Evolutionary conservation across 2,797 vertebrate genomes (phyloP).

Genomic region (Onychomys torridus): DNA sequence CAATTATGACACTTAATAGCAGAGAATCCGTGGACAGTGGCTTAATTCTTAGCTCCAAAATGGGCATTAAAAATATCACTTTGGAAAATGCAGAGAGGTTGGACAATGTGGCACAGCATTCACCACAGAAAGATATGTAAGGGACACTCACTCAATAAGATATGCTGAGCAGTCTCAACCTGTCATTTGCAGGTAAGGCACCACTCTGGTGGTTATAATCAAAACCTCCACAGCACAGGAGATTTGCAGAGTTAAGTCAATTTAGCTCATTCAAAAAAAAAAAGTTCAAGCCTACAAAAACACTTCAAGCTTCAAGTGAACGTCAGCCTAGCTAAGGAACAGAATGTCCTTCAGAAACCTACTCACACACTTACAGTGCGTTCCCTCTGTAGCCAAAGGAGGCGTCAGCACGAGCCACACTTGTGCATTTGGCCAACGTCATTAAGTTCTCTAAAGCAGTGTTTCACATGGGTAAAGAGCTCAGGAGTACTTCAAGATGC

Average conservation of each 20-base stretch:
- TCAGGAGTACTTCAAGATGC: constrained; percentile 60
- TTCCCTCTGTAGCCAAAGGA: not conserved
- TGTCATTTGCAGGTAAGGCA: not conserved
- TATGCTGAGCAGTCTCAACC: not conserved
- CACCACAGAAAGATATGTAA: not conserved
- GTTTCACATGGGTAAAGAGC: constrained; percentile 50
- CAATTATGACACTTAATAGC: not conserved
- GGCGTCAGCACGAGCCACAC: not conserved
- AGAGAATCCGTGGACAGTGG: not conserved
- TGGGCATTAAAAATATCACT: not conserved
- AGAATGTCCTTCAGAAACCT: constrained; percentile 58
- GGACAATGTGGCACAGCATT: not conserved
- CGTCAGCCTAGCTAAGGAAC: constrained; percentile 19
- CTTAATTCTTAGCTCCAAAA: not conserved
- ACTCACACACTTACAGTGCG: not conserved
- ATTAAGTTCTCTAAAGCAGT: constrained; percentile 46
- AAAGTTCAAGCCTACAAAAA: constrained; percentile 56
- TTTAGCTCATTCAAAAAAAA: constrained; percentile 6
- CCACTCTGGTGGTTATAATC: constrained; percentile 23
- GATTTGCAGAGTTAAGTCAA: constrained; percentile 18
- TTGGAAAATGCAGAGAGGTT: not conserved
- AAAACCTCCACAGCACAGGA: constrained; percentile 1
- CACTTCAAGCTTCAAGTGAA: constrained; percentile 25
- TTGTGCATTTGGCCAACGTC: constrained; percentile 57
- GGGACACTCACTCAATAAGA: not conserved